A percentile compares a stretch with the other conserved stretches of the same genome.
These are phyloP conservation scores for Atta texana DNA, from an alignment of 1,140 invertebrate genomes.

Conservation along the genomic window DNA sequence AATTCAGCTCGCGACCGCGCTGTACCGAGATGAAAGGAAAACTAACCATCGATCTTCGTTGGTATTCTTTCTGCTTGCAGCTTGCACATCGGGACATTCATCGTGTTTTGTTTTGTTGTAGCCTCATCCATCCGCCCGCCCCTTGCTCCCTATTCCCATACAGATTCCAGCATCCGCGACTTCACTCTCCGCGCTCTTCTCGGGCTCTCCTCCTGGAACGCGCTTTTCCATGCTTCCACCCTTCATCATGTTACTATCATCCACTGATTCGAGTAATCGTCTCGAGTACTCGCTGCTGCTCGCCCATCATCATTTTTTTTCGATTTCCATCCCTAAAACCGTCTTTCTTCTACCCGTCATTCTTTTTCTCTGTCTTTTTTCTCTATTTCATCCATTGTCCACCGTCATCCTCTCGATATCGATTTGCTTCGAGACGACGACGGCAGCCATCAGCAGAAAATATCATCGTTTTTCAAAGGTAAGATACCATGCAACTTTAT, in stretches of 20 bases:
- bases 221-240: slow-evolving; percentile 2
- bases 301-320: not conserved
- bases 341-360: slow-evolving; percentile 28
- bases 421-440: slow-evolving; percentile 56
- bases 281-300: slow-evolving; percentile 33
- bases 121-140: slow-evolving; percentile 79
- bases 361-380: not conserved
- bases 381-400: slow-evolving; percentile 24
- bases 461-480: slow-evolving; percentile 69
- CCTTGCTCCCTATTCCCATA: slow-evolving; percentile 66
- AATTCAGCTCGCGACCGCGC: slow-evolving; percentile 54
- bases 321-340: not conserved
- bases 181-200: slow-evolving; percentile 66
- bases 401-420: slow-evolving; percentile 46
- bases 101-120: slow-evolving; percentile 87
- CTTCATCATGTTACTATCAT: slow-evolving; percentile 47
- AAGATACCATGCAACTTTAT: slow-evolving; percentile 55
- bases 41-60: slow-evolving; percentile 69
- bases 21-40: slow-evolving; percentile 29
- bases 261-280: slow-evolving; percentile 44
- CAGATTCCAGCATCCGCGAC: slow-evolving; percentile 74
- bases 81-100: slow-evolving; percentile 86
- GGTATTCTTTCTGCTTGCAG: slow-evolving; percentile 81
- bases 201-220: slow-evolving; percentile 59
- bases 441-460: slow-evolving; percentile 30